Evolutionary conservation across 53 echinoderm and acorn worm species (phyloP), one percentile per base, ranked within the genome.

Genomic region (Mesocentrotus franciscanus): DNA sequence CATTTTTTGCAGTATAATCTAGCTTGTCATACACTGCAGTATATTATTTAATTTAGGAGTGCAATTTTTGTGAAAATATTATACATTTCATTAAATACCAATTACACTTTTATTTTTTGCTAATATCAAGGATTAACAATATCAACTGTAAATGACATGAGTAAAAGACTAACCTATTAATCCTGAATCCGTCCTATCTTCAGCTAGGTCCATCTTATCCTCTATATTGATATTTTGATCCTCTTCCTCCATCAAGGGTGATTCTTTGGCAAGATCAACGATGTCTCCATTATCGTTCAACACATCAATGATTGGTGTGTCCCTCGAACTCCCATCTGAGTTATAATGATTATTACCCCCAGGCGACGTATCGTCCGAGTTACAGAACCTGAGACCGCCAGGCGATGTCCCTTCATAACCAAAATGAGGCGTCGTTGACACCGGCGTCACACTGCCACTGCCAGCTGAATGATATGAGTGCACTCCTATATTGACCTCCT

Each of bases 401-500:
- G 78, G 79, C 22, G 93, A 93, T 9, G 93, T 35, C 56, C 72
- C 92, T 0, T 75, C 92, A 1, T 71, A 92, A 8, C 74, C 68
- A 36, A 72, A 92, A 20, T 66, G 92, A 10, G 92, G 75, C 2
- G 92, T 92, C 14, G 22, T 33, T 26, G 91, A 56, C 13, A 72
- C 72, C 9, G 92, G 92, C 27, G 92, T 92, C n/a, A 56, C 75
- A 27, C 92, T 70, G 15, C 92, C 92, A 35, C 92, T 92, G 2
- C 55, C 92, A 3, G 42, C 92, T 64, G 71, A 87, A 42, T 81
- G 81, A n/a, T 87, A 57, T 1, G 11, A 13, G 15, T 87, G 59
- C 13, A 87, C 91, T 56, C 91, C 91, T 26, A 66, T 26, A 8
- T 92, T 74, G 9, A 96, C 89, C 71, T 98, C 97, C 90, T 95